A percentile compares a stretch with the other conserved stretches of the same genome.
These are phyloP conservation scores for Euphydryas editha DNA, from an alignment of 2,888 invertebrate species.

Conservation along the genomic window DNA sequence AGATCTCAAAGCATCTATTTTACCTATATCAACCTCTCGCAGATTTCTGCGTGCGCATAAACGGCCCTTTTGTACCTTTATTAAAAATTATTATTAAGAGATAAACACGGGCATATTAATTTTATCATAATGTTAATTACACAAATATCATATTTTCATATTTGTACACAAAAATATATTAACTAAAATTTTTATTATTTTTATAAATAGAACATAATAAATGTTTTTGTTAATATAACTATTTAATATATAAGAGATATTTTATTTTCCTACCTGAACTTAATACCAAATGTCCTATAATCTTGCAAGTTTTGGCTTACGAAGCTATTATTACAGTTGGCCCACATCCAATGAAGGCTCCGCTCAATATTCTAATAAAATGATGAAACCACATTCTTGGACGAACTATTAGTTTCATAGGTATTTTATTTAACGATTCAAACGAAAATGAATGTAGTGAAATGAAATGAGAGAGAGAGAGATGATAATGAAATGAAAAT, in stretches of 20 bases:
- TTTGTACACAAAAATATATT: too few species aligned
- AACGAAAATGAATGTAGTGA: not conserved
- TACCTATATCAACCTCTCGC: not conserved
- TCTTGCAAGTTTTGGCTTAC: slow-evolving; percentile 35
- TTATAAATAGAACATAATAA: too few species aligned
- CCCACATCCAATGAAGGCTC: slow-evolving; percentile 36
- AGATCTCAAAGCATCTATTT: not conserved
- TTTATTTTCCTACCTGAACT: slow-evolving; percentile 31
- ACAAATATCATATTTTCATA: too few species aligned
- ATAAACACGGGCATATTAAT: too few species aligned
- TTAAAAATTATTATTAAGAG: not conserved
- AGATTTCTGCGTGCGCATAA: not conserved
- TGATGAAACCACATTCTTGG: slow-evolving; percentile 29
- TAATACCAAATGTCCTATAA: slow-evolving; percentile 34
- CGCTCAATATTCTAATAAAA: slow-evolving; percentile 37
- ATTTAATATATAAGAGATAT: slow-evolving; percentile 15
- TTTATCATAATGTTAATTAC: too few species aligned
- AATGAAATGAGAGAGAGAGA: too few species aligned
- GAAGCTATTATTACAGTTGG: slow-evolving; percentile 38
- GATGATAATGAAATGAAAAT: too few species aligned
- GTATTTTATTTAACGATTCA: slow-evolving; percentile 5
- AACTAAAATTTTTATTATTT: too few species aligned
- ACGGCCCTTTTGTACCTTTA: not conserved
- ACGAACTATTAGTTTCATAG: slow-evolving; percentile 15
- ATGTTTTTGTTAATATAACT: not conserved